A percentile compares a stretch with the other conserved stretches of the same genome.
These are phyloP conservation scores for Hirtodrosophila trivittata DNA, from an alignment of 2,888 invertebrate species.

Conservation along the genomic window DNA sequence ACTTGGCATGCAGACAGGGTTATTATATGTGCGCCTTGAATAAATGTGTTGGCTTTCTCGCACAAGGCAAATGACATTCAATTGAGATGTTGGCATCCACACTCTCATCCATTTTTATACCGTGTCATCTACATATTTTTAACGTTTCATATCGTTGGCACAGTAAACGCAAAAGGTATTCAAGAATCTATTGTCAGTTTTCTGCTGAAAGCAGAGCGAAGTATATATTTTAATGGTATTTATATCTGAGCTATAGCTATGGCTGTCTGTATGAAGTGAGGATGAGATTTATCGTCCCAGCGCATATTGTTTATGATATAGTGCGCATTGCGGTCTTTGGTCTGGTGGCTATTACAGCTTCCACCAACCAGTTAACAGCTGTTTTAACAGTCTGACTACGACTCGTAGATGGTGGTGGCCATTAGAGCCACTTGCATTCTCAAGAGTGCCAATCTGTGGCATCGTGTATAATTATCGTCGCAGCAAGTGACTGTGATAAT, in stretches of 20 bases:
- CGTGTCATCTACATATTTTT: conserved; percentile 6
- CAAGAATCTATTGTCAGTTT: not conserved
- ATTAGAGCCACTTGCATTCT: conserved; percentile 54
- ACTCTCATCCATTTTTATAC: conserved; percentile 6
- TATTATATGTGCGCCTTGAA: conserved; percentile 1
- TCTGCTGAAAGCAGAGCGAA: not conserved
- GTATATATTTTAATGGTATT: too few relatives aligned
- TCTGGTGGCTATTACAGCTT: too few relatives aligned
- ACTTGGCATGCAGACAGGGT: conserved; percentile 23
- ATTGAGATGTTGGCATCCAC: conserved; percentile 34
- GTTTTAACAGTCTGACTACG: conserved; percentile 5
- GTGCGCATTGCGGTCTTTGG: not conserved
- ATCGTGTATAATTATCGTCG: conserved; percentile 56
- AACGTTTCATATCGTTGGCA: conserved; percentile 1
- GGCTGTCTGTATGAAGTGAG: too few relatives aligned
- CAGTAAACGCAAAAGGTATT: not conserved
- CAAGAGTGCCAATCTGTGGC: conserved; percentile 43
- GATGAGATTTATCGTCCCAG: too few relatives aligned
- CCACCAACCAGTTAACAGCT: not conserved
- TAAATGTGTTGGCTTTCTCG: conserved; percentile 21
- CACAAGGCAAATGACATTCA: conserved; percentile 46
- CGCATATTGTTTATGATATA: too few relatives aligned
- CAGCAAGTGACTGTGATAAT: conserved; percentile 58
- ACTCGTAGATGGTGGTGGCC: conserved; percentile 41
- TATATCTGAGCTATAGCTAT: too few relatives aligned